Conservation (phyloP, 1,140 invertebrate species). For the Melanaphis sacchari region DNA sequence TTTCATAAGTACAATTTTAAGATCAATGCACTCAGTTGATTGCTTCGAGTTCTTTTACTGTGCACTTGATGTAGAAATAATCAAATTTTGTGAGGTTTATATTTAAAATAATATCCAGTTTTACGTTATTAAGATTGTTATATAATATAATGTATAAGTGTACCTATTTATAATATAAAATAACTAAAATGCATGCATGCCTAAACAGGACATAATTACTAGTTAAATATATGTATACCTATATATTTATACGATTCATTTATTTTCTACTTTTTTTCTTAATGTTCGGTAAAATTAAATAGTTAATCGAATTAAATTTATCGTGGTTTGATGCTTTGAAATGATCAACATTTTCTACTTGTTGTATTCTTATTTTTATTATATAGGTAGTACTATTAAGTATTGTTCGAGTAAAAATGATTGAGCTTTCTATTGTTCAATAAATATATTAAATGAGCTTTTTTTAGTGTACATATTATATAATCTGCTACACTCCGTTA, state of each 20-base stretch:
- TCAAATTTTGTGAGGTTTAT: not conserved
- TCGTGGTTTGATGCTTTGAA: not conserved
- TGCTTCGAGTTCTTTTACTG: not conserved
- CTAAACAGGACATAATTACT: not conserved
- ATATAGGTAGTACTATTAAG: not conserved
- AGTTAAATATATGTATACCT: no score
- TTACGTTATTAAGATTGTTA: not conserved
- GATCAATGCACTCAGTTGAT: constrained; percentile 42
- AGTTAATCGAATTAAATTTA: not conserved
- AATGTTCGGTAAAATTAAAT: not conserved
- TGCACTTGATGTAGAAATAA: not conserved
- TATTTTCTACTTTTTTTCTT: not conserved
- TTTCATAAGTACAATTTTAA: constrained; percentile 36
- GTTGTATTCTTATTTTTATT: not conserved
- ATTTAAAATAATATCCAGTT: not conserved
- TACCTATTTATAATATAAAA: no score
- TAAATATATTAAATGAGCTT: not conserved
- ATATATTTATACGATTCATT: not conserved
- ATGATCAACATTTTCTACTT: not conserved
- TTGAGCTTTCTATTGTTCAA: not conserved
- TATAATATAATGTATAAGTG: no score
- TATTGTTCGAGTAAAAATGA: no score
- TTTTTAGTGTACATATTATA: not conserved
- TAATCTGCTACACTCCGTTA: not conserved
- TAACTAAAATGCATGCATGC: no score